Base-by-base conservation (phyloP, 2,113 vertebrate species). In the Callithrix jacchus region DNA sequence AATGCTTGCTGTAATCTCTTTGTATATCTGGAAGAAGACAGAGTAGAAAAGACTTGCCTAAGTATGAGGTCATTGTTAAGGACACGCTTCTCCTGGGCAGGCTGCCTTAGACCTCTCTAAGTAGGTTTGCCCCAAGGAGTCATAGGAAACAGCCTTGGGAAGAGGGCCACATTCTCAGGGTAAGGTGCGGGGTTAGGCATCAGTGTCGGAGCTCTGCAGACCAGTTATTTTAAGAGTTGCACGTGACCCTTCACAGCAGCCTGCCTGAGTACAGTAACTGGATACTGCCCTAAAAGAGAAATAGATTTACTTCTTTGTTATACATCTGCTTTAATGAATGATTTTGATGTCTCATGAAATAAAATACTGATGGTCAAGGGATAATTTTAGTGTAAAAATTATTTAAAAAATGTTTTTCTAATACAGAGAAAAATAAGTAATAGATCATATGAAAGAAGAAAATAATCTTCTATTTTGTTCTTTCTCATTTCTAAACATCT, bases 51-150 rank as follows among this genome's bases (percentile, higher is more conserved):
- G 27, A 1, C 27, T 49, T 3, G 2, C 23, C 30, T 21, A 35
- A 47, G 45, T 7, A 2, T 2, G 25, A 56, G 76, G 42, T 90
- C 40, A 2, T 32, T 1, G 8, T 64, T 42, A 74, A 56, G 58
- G 49, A 47, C 8, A 4, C 21, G 6, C 3, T 10, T 9, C 32
- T 1, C 10, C 32, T 3, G 0, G 37, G 2, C 20, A 73, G 49
- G 3, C 25, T 8, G 8, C 20, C 3, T 58, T 17, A 35, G 89
- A 7, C 27, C 8, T 70, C 40, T 35, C 56, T 74, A 0, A 20
- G 76, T 4, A 8, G 47, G n/a, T 45, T 42, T 40, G 27, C 35
- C 81, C 16, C 8, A 6, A 0, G 71, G 23, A 83, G 71, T n/a
- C 7, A 30, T 10, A 27, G 45, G 79, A 79, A 3, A 12, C n/a